Base-by-base conservation (phyloP, 2,113 vertebrate species). In the Bambusicola thoracicus region DNA sequence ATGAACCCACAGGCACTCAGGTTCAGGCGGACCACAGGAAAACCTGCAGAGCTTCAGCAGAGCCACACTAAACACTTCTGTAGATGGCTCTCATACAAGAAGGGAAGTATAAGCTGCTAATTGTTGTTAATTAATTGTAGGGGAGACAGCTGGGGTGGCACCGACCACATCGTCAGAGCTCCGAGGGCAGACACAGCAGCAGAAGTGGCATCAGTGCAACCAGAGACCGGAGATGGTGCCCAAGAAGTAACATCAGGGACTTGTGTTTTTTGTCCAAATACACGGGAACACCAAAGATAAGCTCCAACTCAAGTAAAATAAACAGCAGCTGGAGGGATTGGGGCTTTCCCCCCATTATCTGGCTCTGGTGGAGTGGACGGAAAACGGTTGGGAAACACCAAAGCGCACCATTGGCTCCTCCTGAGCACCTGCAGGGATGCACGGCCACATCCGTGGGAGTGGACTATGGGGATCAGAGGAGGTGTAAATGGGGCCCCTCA, bases 391-490 rank as follows among this genome's bases (percentile, higher is more conserved):
- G 12, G 40, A 67, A 12, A 19, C 1, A 15, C 14, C 18, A 14
- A 27, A 38, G 34, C 19, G 2, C 48, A 11, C 0, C 0, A 2
- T 13, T 1, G 43, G 65, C 59, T 8, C n/a, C 34, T 25, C 29
- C 34, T 4, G 10, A n/a, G n/a, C 46, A 38, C 55, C 8, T 18
- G 30, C n/a, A 34, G 49, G 55, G 38, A 20, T 3, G 6, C 29
- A 19, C 17, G 43, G 43, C 43, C 43, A 17, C 43, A 6, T 44
- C 43, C 8, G 18, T 18, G 43, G 43, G 43, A 44, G 7, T 6
- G 17, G 43, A 17, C 17, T 8, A 7, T 44, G 17, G 43, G 43
- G 43, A 94, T 66, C 74, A 85, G 72, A 85, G 38, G 58, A 32
- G 55, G 27, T 5, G 59, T 49, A 43, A 81, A 34, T 2, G 40